phyloP scores from a whole-genome alignment of 1,140 invertebrate species.

The Eciton burchellii region DNA sequence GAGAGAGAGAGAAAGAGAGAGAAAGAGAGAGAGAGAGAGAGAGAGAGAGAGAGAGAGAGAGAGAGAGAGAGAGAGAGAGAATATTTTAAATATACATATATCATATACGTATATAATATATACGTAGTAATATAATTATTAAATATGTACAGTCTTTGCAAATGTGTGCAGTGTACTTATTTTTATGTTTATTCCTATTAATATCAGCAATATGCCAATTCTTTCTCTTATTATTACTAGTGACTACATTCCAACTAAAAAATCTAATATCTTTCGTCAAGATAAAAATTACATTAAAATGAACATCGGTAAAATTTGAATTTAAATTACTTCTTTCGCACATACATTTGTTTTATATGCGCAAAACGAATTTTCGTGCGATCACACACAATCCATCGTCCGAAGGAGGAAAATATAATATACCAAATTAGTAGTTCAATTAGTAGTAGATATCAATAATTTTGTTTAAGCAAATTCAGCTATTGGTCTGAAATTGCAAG shows the following conservation, averaged over 20 bases:
- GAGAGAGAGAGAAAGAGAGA: too few species aligned
- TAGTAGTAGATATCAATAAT: too few species aligned
- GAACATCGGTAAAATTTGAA: conserved; percentile 46
- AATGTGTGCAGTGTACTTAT: too few species aligned
- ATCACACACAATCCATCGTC: background rate
- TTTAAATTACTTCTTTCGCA: conserved; percentile 52
- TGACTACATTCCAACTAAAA: background rate
- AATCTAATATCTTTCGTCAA: conserved; percentile 40
- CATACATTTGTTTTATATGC: conserved; percentile 31
- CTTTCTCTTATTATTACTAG: conserved; percentile 26
- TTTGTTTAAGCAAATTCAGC: background rate
- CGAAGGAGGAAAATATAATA: conserved; percentile 21
- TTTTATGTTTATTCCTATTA: too few species aligned
- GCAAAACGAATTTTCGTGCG: conserved; percentile 33
- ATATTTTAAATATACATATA: too few species aligned
- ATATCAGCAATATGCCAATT: background rate
- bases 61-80: too few species aligned
- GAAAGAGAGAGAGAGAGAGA: too few species aligned
- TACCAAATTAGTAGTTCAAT: conserved; percentile 32
- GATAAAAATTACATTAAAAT: conserved; percentile 55
- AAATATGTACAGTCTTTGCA: background rate
- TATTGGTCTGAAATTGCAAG: too few species aligned
- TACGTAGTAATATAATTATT: conserved; percentile 22
- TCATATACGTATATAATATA: too few species aligned
- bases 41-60: too few species aligned